phyloP scores from a whole-genome alignment of 2,888 invertebrate species.

The Acronicta psi region DNA sequence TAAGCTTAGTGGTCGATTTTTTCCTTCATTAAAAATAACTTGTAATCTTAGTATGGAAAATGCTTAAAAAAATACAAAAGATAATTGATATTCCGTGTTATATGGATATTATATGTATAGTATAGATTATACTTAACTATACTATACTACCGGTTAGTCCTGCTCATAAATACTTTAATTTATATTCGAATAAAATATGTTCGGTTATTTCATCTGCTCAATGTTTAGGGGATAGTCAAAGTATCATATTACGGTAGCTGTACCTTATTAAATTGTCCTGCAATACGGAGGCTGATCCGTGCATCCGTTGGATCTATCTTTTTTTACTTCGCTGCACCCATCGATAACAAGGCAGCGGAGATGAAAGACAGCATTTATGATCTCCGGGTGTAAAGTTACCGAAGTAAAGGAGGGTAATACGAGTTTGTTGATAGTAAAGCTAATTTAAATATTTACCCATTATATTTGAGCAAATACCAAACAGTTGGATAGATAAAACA shows the following conservation, averaged over 20 bases:
- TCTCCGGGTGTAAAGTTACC: constrained; percentile 79
- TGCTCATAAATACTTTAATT: constrained; percentile 42
- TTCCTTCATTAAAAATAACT: too few species aligned
- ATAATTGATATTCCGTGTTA: constrained; percentile 3
- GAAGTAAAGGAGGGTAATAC: constrained; percentile 61
- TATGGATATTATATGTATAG: too few species aligned
- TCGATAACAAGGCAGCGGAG: constrained; percentile 74
- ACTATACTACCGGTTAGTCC: constrained; percentile 7
- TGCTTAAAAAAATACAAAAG: too few species aligned
- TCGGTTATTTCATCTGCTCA: constrained; percentile 21
- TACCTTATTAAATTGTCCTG: constrained; percentile 67
- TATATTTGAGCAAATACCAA: constrained; percentile 63
- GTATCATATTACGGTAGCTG: constrained; percentile 79
- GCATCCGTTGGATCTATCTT: constrained; percentile 67
- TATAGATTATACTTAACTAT: too few species aligned
- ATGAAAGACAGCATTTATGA: constrained; percentile 84
- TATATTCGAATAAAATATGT: constrained; percentile 51
- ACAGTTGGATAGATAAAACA: constrained; percentile 53
- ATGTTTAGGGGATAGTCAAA: constrained; percentile 48
- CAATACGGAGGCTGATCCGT: constrained; percentile 65
- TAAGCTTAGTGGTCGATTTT: too few species aligned
- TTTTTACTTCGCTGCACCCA: constrained; percentile 65
- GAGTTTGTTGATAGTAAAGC: constrained; percentile 74
- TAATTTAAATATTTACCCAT: constrained; percentile 77
- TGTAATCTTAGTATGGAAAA: too few species aligned